phyloP scores from a whole-genome alignment of 2,797 vertebrate genomes.

The Xerus rutilus region DNA sequence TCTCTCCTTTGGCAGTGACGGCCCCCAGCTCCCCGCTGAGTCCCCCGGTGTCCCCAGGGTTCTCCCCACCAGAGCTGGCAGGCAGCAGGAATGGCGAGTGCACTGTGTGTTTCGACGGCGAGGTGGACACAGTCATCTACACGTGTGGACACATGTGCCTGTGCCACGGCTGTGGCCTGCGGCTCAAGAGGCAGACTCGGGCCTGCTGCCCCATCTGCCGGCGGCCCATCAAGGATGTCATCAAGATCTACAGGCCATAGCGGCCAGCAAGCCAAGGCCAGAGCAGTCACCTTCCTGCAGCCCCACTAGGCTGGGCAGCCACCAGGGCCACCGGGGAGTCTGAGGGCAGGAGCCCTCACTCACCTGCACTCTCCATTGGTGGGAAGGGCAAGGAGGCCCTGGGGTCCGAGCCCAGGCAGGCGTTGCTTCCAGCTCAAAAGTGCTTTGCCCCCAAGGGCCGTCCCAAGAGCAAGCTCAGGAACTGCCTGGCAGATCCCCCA shows the following conservation, averaged over 20 bases:
- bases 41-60: constrained; percentile 92
- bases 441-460: constrained; percentile 42
- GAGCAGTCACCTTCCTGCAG: constrained; percentile 70
- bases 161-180: constrained; percentile 97
- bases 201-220: constrained; percentile 99
- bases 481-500: constrained; percentile 54
- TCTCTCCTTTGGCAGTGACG: constrained; percentile 90
- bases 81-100: constrained; percentile 95
- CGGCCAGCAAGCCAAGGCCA: background rate
- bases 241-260: constrained; percentile 98
- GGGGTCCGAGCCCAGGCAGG: background rate
- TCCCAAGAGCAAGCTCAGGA: constrained; percentile 73
- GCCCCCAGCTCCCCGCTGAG: constrained; percentile 98
- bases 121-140: constrained; percentile 99
- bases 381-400: constrained; percentile 82
- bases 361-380: constrained; percentile 84
- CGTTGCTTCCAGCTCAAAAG: constrained; percentile 57
- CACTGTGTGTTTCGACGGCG: constrained; percentile 98
- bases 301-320: constrained; percentile 36
- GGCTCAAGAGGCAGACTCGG: constrained; percentile 96
- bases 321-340: constrained; percentile 82
- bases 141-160: constrained; percentile 99
- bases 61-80: constrained; percentile 90
- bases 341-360: constrained; percentile 84
- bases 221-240: constrained; percentile 98